Evolutionary conservation across 2,113 vertebrate genomes (phyloP), one percentile per base, ranked within the genome.

Genomic region (Pachycephala philippinensis): DNA sequence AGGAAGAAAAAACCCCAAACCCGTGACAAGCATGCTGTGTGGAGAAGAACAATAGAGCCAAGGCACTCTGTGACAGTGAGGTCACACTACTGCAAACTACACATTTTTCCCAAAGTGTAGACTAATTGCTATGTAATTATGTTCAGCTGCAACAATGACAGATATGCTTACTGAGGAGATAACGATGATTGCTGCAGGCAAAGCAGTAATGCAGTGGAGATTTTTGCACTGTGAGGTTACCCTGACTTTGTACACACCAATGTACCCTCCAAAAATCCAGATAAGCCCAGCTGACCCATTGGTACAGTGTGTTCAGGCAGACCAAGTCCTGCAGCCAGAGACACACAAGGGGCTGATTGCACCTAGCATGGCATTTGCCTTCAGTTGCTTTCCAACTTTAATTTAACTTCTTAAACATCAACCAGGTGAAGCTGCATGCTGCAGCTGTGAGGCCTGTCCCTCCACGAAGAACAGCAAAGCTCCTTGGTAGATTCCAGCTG

Each of bases 51-150:
- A 77, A 40, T 0, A 4, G 37, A 78, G 16, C 44, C 30, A 52
- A 66, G 56, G 45, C 21, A 10, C 33, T 16, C 12, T 0, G 0
- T 45, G 44, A 31, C 28, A 56, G 22, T 3, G 2, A 65, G 24
- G 35, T 78, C 84, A 70, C 44, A 18, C 30, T 21, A 2, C 3
- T 80, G 50, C 30, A 81, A 94, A 44, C 18, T 3, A 49, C 15
- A 31, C 6, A 2, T 24, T 71, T 81, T 88, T 87, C 42, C 21
- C 52, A 13, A 53, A 69, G 65, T 13, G 17, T 11, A 35, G 49
- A 49, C 53, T 90, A 90, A 84, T 82, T 69, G 69, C 56, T 49
- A 3, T 59, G 35, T 39, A 76, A 84, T 91, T 89, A 56, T 33
- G 37, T 79, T 70, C 44, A 69, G n/a, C 65, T 89, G 61, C 69